Base-by-base conservation (phyloP, 2,797 vertebrate species). In the Myiotriccus ornatus region DNA sequence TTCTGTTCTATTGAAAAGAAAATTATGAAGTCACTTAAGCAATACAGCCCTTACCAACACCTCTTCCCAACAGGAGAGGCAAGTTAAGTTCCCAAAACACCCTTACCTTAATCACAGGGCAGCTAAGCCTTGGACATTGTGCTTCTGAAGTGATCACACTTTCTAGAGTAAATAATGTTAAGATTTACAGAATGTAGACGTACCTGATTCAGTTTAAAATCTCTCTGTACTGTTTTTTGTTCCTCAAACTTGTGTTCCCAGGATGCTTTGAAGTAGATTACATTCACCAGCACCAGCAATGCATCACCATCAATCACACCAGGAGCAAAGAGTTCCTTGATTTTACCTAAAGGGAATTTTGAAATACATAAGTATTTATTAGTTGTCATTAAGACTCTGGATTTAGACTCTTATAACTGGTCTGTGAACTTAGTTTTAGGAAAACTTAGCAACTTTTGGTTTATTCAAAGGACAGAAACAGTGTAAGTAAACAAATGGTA, bases 231-330 rank as follows among this genome's bases (percentile, higher is more conserved):
- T 14, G 99, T 99, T 44, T 98, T 89, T 60, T 95, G 90, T 39
- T 94, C 89, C 59, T 98, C 88, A 95, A 99, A 99, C 41, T 96
- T 98, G 67, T 93, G 77, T 93, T 97, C 94, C 99, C 99, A 99
- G 87, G 97, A 98, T 75, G 99, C 99, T 97, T 99, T 99, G 97
- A 99, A 99, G 96, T 99, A 99, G 82, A 99, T 97, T 5, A 98
- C 98, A 5, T 99, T 99, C 88, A 99, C 98, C 64, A 99, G 96
- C 94, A 98, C 98, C 95, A 99, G 90, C 65, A 98, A 93, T 0
- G 98, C 98, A 6, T 70, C 96, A 1, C 50, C 2, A 6, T 77
- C 95, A 6, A 99, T 97, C 39, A 96, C 96, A 19, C 98, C 98
- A 16, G 94, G 95, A 74, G 97, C 95, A 59, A 99, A 97, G 34